Evolutionary conservation across 2,888 invertebrate species (phyloP).

Genomic region (Tholera decimalis): DNA sequence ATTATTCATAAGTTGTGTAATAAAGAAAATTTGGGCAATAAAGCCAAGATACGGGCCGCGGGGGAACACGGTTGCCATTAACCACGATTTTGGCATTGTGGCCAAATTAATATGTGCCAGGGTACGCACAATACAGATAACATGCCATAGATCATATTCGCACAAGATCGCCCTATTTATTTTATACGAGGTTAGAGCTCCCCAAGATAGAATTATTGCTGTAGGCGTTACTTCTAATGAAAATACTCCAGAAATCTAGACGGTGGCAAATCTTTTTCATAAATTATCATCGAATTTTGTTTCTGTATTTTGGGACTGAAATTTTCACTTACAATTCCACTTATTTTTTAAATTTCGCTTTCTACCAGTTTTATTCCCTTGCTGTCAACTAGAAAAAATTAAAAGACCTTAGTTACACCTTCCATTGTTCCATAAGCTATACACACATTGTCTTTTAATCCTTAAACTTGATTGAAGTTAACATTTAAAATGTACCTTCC

Average conservation of each 20-base stretch:
- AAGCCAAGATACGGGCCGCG: conserved; percentile 72
- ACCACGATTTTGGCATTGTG: conserved; percentile 76
- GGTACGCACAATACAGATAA: conserved; percentile 52
- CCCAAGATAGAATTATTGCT: conserved; percentile 7
- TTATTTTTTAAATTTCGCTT: not conserved
- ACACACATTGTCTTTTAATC: not conserved
- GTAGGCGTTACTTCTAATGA: not conserved
- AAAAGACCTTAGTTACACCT: no score
- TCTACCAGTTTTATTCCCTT: not conserved
- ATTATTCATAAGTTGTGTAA: conserved; percentile 78
- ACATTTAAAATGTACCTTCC: not conserved
- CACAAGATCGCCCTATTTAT: conserved; percentile 43
- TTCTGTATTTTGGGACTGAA: not conserved
- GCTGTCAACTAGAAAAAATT: not conserved
- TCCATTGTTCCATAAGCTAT: not conserved
- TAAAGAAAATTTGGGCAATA: conserved; percentile 81
- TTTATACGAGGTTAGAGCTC: conserved; percentile 24
- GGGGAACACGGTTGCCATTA: conserved; percentile 70
- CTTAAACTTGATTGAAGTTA: not conserved
- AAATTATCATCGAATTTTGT: no score
- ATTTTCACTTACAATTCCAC: not conserved
- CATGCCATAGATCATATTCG: conserved; percentile 47
- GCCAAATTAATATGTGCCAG: conserved; percentile 75
- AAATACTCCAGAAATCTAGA: conserved; percentile 3
- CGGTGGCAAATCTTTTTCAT: conserved; percentile 3